Evolutionary conservation across 2,797 vertebrate species (phyloP), one percentile per base, ranked within the genome.

Genomic region (Cheirogaleus major): DNA sequence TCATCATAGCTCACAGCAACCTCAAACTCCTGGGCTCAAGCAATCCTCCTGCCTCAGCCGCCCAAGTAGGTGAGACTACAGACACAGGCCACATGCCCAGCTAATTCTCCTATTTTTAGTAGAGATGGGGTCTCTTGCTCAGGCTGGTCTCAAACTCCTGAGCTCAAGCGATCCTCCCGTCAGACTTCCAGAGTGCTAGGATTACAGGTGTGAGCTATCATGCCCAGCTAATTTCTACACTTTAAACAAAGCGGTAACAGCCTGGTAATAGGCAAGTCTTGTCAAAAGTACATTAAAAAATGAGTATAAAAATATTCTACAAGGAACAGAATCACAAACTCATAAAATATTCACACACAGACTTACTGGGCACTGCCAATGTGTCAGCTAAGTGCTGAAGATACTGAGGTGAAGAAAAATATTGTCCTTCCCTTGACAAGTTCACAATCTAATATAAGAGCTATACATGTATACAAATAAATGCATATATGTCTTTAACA

Each of bases 221-320:
- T 32, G 32, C 63, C 32, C 63, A 63, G 61, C 32, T 65, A 59
- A 59, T 27, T 35, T 85, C 75, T 96, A 59, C 59, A 86, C 95
- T 97, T 87, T 79, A 95, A 85, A 27, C 30, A 20, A 96, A 96
- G 41, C n/a, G 4, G 32, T 83, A 95, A 95, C 9, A 93, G 38
- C 25, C 35, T 57, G 13, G 27, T 45, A 83, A 93, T 2, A 83
- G 25, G 22, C 38, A 95, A 94, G 52, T 96, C 45, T 89, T 86
- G 61, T 35, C 43, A 83, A 70, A 32, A 89, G 61, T 78, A 88
- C 15, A 48, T 20, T 84, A 85, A 78, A 95, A 79, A 94, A 38
- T 35, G 57, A 96, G 84, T 59, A 87, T 55, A 76, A 87, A 87
- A 32, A 30, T 22, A 83, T 69, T 72, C 72, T 76, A 48, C 30